Evolutionary conservation across 2,888 invertebrate species (phyloP).

Genomic region (Pristionchus japonicus): DNA sequence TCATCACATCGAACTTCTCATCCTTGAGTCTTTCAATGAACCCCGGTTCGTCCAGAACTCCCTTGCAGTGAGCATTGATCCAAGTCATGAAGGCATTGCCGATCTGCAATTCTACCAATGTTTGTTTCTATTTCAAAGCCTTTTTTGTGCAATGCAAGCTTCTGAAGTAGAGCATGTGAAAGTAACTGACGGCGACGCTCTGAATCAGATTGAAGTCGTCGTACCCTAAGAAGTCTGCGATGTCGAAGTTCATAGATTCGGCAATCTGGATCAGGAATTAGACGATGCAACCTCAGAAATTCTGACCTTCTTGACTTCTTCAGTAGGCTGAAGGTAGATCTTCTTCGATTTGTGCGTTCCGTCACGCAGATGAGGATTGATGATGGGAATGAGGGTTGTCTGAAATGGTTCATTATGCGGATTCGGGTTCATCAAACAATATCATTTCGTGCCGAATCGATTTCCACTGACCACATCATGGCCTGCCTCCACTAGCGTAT

Average conservation of each 20-base stretch:
- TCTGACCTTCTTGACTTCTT: neutral
- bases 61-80: neutral
- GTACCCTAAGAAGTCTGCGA: neutral
- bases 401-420: no score
- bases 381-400: slow-evolving; percentile 15
- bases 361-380: neutral
- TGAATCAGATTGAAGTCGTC: neutral
- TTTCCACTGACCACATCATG: slow-evolving; percentile 11
- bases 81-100: neutral
- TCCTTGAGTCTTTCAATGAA: neutral
- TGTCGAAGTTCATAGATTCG: neutral
- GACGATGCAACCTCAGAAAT: no score
- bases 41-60: slow-evolving; percentile 1
- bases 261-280: neutral
- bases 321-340: neutral
- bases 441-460: no score
- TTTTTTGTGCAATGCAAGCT: no score
- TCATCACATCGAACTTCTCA: neutral
- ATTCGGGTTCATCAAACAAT: no score
- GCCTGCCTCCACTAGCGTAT: neutral
- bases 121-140: no score
- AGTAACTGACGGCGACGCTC: neutral
- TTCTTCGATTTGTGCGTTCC: neutral
- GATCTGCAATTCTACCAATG: neutral
- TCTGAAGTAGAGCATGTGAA: neutral